These are phyloP conservation scores for Diadegma fenestrale DNA, from an alignment of 2,888 invertebrate genomes.

Conservation along the genomic window DNA sequence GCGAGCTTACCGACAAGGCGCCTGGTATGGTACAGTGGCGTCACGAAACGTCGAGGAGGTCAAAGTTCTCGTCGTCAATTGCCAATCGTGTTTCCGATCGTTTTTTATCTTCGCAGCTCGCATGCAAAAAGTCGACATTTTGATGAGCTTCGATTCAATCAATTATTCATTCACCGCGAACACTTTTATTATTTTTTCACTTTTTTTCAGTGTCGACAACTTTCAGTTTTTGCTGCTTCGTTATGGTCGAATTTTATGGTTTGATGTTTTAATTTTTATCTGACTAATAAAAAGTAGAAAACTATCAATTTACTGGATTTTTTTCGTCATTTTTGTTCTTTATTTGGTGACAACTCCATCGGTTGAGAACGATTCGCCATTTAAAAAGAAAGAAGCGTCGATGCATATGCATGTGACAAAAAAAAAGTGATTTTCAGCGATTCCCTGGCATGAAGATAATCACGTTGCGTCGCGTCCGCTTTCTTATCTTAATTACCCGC, in stretches of 20 bases:
- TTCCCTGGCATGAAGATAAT: conserved; percentile 43
- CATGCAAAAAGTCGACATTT: not conserved
- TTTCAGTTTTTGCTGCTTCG: not conserved
- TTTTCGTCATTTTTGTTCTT: not conserved
- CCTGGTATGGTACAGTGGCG: conserved; percentile 48
- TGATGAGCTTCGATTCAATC: not conserved
- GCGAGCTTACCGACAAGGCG: conserved; percentile 52
- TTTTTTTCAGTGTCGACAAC: not conserved
- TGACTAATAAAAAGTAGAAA: not conserved
- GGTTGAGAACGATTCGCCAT: conserved; percentile 11
- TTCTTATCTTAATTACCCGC: conserved; percentile 67
- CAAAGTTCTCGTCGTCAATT: conserved; percentile 59
- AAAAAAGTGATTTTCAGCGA: conserved; percentile 34
- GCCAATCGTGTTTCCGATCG: conserved; percentile 43
- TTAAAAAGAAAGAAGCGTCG: not conserved
- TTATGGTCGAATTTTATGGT: not conserved
- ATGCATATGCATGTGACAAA: not conserved
- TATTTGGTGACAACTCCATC: conserved; percentile 6
- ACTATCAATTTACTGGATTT: no score
- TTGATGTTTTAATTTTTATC: not conserved
- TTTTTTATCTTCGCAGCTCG: conserved; percentile 6
- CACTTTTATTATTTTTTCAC: not conserved
- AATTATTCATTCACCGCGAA: not conserved
- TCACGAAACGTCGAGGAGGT: conserved; percentile 41
- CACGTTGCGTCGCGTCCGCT: conserved; percentile 53